Conservation (phyloP, 2,888 invertebrate genomes). For the Melipona beecheii region DNA sequence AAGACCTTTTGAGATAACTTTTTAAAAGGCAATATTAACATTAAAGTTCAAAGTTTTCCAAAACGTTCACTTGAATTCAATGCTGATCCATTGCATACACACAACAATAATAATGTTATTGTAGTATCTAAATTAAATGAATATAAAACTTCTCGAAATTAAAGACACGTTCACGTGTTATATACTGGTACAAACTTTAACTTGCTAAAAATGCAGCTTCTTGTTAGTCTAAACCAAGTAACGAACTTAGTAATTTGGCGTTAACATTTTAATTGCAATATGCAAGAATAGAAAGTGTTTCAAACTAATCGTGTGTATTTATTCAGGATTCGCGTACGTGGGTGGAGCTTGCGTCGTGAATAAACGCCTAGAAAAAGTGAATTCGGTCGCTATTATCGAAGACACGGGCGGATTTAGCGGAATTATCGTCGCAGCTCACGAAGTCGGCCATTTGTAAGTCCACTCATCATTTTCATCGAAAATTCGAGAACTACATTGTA, state of each 20-base stretch:
- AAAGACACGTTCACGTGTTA: conserved; percentile 32
- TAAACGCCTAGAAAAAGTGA: conserved; percentile 97
- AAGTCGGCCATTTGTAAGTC: conserved; percentile 98
- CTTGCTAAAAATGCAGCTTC: conserved; percentile 42
- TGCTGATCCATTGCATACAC: too few relatives aligned
- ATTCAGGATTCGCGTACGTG: conserved; percentile 95
- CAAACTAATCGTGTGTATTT: conserved; percentile 18
- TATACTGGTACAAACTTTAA: conserved; percentile 72
- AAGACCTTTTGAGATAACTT: too few relatives aligned
- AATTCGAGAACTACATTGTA: not conserved
- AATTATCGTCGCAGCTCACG: conserved; percentile 97
- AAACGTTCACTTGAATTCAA: too few relatives aligned
- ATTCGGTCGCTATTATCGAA: conserved; percentile 98
- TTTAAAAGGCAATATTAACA: too few relatives aligned
- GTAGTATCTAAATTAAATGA: not conserved
- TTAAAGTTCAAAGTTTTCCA: too few relatives aligned
- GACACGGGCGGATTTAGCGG: conserved; percentile 98
- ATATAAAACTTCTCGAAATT: conserved; percentile 1
- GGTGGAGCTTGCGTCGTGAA: conserved; percentile 98
- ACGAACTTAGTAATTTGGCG: conserved; percentile 20
- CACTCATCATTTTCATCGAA: conserved; percentile 5
- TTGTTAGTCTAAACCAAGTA: conserved; percentile 44
- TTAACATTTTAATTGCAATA: conserved; percentile 47
- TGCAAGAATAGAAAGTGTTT: not conserved
- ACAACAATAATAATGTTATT: not conserved